Evolutionary conservation across 2,797 vertebrate species (phyloP).

Genomic region (Champsocephalus esox): DNA sequence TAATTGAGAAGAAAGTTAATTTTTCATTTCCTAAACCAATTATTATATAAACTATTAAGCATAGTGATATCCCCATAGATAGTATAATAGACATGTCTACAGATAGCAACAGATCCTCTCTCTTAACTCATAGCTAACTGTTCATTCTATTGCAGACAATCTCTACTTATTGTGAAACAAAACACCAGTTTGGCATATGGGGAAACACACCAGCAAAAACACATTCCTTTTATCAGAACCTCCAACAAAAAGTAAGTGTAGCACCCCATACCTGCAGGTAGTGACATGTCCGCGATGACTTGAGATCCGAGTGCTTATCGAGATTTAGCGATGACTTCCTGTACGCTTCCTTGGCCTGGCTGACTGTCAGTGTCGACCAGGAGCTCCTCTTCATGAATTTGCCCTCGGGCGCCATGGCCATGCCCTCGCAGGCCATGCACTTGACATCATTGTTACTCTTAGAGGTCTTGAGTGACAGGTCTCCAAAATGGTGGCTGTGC

Average conservation of each 20-base stretch:
- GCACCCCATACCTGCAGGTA: constrained; percentile 92
- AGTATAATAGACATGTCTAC: no score
- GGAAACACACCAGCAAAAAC: neutral
- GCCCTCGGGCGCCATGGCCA: constrained; percentile 92
- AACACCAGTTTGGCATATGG: neutral
- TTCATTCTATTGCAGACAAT: neutral
- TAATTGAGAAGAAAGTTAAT: neutral
- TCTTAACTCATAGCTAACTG: neutral
- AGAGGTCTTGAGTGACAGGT: constrained; percentile 95
- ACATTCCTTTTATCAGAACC: neutral
- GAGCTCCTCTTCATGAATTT: constrained; percentile 99
- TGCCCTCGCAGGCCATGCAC: constrained; percentile 95
- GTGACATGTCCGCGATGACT: constrained; percentile 92
- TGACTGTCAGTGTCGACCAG: constrained; percentile 98
- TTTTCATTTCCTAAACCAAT: neutral
- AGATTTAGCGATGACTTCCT: constrained; percentile 97
- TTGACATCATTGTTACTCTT: constrained; percentile 99
- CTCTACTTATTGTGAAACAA: neutral
- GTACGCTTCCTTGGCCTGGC: constrained; percentile 99
- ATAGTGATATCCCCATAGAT: neutral
- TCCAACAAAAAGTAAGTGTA: neutral
- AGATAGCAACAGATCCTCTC: no score
- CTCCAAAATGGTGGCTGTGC: constrained; percentile 91
- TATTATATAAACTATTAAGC: neutral
- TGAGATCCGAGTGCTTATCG: constrained; percentile 94